Conservation (phyloP, 2,797 vertebrate species). For the Stomatorhinus walkeri region DNA sequence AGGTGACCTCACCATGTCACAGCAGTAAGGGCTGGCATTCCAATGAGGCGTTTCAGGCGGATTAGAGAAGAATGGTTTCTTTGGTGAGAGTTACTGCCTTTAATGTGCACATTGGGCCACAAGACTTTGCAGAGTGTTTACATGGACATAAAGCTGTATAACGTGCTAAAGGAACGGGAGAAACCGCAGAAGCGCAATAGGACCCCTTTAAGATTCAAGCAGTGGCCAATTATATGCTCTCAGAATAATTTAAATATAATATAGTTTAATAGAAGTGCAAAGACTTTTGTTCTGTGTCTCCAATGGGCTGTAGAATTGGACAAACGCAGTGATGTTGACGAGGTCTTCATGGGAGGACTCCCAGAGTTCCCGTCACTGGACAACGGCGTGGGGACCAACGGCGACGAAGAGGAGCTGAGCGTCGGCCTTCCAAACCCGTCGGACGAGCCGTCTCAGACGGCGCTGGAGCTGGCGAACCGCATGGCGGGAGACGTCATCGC, state of each 20-base stretch:
- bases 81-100: neutral
- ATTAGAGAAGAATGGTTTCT: neutral
- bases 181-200: neutral
- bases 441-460: slow-evolving; percentile 39
- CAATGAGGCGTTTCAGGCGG: neutral
- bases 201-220: neutral
- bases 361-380: slow-evolving; percentile 85
- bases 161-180: neutral
- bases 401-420: slow-evolving; percentile 77
- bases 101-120: neutral
- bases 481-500: slow-evolving; percentile 75
- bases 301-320: slow-evolving; percentile 71
- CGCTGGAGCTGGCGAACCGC: slow-evolving; percentile 68
- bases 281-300: neutral
- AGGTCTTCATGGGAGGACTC: slow-evolving; percentile 75
- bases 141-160: neutral
- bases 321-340: slow-evolving; percentile 71
- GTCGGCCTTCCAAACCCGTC: slow-evolving; percentile 58
- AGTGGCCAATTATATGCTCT: neutral
- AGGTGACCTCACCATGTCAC: neutral
- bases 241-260: neutral
- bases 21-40: neutral
- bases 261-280: neutral
- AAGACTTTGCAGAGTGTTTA: neutral
- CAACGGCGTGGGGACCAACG: slow-evolving; percentile 72